Evolutionary conservation across 2,113 vertebrate genomes (phyloP).

Genomic region (Rutilus rutilus): DNA sequence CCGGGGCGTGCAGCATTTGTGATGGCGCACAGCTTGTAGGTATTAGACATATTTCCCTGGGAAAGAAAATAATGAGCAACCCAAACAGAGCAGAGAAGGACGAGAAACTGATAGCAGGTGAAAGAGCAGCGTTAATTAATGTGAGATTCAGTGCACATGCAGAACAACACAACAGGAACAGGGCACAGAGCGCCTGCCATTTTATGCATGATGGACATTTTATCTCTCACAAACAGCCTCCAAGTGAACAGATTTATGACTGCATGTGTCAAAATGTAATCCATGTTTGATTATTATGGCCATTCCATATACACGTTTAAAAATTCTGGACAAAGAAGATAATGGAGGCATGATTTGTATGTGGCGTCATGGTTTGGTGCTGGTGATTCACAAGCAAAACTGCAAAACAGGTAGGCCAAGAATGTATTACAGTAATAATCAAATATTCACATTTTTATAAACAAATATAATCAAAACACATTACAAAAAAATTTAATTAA

Average conservation of each 20-base stretch:
- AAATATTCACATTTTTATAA: too few relatives aligned
- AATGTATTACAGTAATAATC: too few relatives aligned
- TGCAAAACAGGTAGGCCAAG: neutral
- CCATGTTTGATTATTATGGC: neutral
- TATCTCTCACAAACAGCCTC: slow-evolving; percentile 40
- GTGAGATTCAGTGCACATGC: slow-evolving; percentile 57
- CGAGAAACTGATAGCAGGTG: slow-evolving; percentile 67
- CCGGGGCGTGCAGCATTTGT: slow-evolving; percentile 69
- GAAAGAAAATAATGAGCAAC: slow-evolving; percentile 70
- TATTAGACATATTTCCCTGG: slow-evolving; percentile 71
- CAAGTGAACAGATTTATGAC: neutral
- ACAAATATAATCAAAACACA: too few relatives aligned
- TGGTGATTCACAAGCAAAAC: neutral
- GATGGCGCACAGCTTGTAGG: slow-evolving; percentile 62
- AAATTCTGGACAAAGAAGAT: slow-evolving; percentile 3
- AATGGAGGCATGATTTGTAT: neutral
- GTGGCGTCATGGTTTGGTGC: neutral
- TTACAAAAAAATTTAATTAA: neutral
- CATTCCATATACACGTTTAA: neutral
- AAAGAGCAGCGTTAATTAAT: slow-evolving; percentile 72
- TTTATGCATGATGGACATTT: slow-evolving; percentile 38
- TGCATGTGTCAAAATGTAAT: neutral
- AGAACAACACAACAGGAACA: slow-evolving; percentile 39
- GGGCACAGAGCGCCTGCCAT: slow-evolving; percentile 9
- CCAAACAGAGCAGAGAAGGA: slow-evolving; percentile 61